Conservation (phyloP, 2,113 vertebrate species). For the Chloebia gouldiae region DNA sequence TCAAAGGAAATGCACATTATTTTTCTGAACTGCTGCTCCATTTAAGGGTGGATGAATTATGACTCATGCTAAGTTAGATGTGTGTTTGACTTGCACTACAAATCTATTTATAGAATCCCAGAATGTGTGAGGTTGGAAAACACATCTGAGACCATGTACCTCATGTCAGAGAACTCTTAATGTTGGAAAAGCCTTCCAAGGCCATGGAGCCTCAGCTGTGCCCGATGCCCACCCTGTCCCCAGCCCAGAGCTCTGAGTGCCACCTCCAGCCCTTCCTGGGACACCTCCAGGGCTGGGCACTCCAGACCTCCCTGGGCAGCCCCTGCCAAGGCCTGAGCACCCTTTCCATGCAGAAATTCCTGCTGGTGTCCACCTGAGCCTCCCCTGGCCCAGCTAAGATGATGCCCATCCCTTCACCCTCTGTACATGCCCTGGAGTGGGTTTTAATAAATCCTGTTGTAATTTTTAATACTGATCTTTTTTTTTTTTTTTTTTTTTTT, state of each 20-base stretch:
- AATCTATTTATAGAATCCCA: not conserved
- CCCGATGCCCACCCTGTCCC: not conserved
- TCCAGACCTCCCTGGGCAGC: not conserved
- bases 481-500: not conserved
- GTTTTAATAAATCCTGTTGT: not conserved
- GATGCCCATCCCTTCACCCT: too few relatives aligned
- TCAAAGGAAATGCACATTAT: not conserved
- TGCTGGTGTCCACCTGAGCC: accelerated
- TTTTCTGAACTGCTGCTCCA: not conserved
- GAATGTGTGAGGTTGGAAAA: not conserved
- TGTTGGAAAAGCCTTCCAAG: too few relatives aligned
- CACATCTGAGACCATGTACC: too few relatives aligned
- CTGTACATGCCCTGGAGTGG: not conserved
- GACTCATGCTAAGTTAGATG: not conserved
- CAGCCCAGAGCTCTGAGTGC: not conserved
- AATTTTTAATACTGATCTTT: not conserved
- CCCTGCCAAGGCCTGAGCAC: not conserved
- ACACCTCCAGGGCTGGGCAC: not conserved
- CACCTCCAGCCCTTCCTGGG: not conserved
- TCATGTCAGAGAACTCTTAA: too few relatives aligned
- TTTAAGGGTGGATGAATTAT: not conserved
- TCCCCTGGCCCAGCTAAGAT: accelerated
- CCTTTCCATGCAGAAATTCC: not conserved
- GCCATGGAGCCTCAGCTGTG: not conserved
- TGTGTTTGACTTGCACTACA: not conserved